Evolutionary conservation across 2,113 vertebrate genomes (phyloP), one percentile per base, ranked within the genome.

Genomic region (Nettapus auritus): DNA sequence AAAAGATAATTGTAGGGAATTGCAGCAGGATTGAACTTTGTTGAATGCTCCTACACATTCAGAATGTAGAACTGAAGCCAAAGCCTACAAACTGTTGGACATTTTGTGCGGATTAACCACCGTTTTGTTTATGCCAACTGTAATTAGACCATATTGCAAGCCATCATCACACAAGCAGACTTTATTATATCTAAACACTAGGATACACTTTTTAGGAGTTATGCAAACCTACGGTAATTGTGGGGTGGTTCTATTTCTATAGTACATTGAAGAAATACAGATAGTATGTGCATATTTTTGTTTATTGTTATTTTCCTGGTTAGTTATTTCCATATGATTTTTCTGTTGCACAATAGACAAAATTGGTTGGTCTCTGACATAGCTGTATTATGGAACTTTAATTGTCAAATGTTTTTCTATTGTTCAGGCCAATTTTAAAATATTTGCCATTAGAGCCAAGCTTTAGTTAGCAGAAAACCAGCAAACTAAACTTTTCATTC

Each of bases 11-110:
- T 48, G 73, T 48, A 75, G 63, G 66, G 86, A 96, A 89, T 6
- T 83, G 44, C 23, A 96, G 63, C 48, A 93, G 33, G 29, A 40
- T 1, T 91, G 75, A 84, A 36, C 52, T 69, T 91, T 82, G 80
- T 75, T 76, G 79, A 91, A 95, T 84, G 62, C 50, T 93, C 56
- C 82, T 93, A 64, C 62, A 79, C 87, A 15, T 90, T 94, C 76
- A 93, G 70, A 96, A 89, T 69, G 42, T 60, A 96, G 97, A 96
- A 75, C 22, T 75, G 29, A 87, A 92, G 79, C 71, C 88, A 97
- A 95, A 82, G 17, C 22, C 60, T 70, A 82, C 96, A 94, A 97
- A 96, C 68, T 66, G n/a, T 87, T 77, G 63, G 75, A n/a, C 42
- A 44, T 92, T 93, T 83, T 94, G 59, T 84, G 50, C 38, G 1